Evolutionary conservation across 1,140 invertebrate genomes (phyloP), one percentile per base, ranked within the genome.

Genomic region (Zaprionus taronus): DNA sequence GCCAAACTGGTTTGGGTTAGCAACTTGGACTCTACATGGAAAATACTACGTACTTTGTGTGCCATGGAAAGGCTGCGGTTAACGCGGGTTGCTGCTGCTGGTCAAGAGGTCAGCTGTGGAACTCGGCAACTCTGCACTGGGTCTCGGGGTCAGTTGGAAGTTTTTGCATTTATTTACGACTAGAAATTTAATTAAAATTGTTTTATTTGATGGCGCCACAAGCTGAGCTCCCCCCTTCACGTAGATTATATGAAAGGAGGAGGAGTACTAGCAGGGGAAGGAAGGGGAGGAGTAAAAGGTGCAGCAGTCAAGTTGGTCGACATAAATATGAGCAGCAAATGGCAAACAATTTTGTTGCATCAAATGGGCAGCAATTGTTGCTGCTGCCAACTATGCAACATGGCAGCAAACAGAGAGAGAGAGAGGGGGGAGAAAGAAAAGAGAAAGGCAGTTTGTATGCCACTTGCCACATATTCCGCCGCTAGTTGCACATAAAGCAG

Each of bases 151-250:
- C 70, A 55, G 34, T 24, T 47, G 4, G 4, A 57, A 56, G n/a
- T 47, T 17, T 61, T 69, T 62, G 26, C 72, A 72, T 83, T 80
- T 87, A 81, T 83, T 83, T 87, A 89, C 76, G 74, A 74, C 63
- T 41, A 57, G 58, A 77, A 75, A 76, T 84, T 90, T 87, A 87
- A 87, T 90, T 84, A 87, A 90, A 89, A 72, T 72, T 77, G 44
- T n/a, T 56, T 7, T 36, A 72, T 80, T 66, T 77, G 70, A 70
- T 57, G 70, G 69, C 12, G 24, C 26, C 22, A 26, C 38, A 68
- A 75, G 36, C 24, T 69, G 24, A 17, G 24, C 5, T 2, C 5
- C 15, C 12, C 34, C 2, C 3, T n/a, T 0, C 38, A 41, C 2
- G 15, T 2, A n/a, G n/a, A 17, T 17, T 15, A 17, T 9, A n/a